Evolutionary conservation across 2,113 vertebrate species (phyloP), one percentile per base, ranked within the genome.

Genomic region (Phocoena phocoena): DNA sequence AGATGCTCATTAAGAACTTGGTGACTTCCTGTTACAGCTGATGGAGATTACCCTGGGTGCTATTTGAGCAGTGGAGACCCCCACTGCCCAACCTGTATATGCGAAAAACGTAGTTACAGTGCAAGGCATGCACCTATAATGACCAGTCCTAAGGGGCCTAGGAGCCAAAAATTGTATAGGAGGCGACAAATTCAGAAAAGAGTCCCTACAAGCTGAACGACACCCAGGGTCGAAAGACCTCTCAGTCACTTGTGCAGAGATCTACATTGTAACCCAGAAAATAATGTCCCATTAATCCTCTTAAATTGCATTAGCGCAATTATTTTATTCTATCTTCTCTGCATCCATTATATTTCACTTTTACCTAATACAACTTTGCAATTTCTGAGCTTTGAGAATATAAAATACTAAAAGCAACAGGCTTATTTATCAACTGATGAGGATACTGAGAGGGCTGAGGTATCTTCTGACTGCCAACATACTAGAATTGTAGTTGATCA

Each of bases 291-390:
- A 47, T 68, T 58, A 58, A 82, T 26, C 36, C 6, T 92, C 67
- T 81, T 70, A 73, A 33, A 63, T 41, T 86, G 33, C 8, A 14
- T 70, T 87, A 53, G 23, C 53, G 21, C 13, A 41, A 14, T 38
- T 92, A 90, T 60, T 89, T 85, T 53, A 73, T 47, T 63, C 31
- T 70, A 55, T 90, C 86, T 89, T 97, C 60, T 92, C 58, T 87
- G 28, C 15, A 73, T 67, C 15, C 33, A n/a, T 36, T 83, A 20
- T 44, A 50, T 28, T 77, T 76, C 60, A 33, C 12, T 92, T 92
- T 47, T 31, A 77, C 6, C 7, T 71, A 93, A 81, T 2, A 23
- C 6, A 5, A 74, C 25, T 92, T 74, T 58, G 70, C 50, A 79
- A 84, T 65, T 36, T 65, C 63, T 58, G 11, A 85, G 36, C 67